Percentiles rank a stretch among this genome's conserved stretches.
phyloP scores from a whole-genome alignment of 2,888 invertebrate genomes.

The Lepidocyrtinus sp. region DNA sequence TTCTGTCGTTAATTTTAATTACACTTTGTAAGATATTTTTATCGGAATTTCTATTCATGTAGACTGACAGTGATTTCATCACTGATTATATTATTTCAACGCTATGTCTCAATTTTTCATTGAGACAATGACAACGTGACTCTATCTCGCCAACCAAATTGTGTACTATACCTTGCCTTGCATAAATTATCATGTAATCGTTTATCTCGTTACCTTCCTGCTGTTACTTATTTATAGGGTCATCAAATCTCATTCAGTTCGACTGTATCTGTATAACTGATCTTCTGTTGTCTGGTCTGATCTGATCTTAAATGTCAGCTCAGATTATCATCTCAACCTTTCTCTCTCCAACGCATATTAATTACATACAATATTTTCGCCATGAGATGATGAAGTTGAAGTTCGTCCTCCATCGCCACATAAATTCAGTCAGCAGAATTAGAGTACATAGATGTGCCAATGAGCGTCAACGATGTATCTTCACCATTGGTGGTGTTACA shows the following conservation, averaged over 20 bases:
- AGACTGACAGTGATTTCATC: no score
- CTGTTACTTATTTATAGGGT: background rate
- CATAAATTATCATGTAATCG: no score
- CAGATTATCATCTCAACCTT: background rate
- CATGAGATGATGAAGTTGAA: background rate
- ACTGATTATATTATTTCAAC: no score
- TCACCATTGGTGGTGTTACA: background rate
- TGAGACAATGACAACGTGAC: no score
- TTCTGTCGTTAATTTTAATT: no score
- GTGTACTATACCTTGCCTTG: no score
- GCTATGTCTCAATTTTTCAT: no score
- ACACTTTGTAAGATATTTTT: no score
- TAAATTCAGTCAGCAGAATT: background rate
- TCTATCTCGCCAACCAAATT: no score
- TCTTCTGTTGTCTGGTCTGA: background rate
- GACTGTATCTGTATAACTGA: background rate
- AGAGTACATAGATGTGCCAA: no score
- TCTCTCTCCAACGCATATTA: background rate
- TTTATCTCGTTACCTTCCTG: background rate
- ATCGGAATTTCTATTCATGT: no score
- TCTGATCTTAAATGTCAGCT: background rate
- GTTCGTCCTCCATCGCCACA: background rate
- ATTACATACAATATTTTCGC: background rate
- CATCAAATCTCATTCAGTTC: background rate
- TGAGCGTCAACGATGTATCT: background rate